Conservation (phyloP, 1,140 invertebrate genomes). For the Tachypleus tridentatus region DNA sequence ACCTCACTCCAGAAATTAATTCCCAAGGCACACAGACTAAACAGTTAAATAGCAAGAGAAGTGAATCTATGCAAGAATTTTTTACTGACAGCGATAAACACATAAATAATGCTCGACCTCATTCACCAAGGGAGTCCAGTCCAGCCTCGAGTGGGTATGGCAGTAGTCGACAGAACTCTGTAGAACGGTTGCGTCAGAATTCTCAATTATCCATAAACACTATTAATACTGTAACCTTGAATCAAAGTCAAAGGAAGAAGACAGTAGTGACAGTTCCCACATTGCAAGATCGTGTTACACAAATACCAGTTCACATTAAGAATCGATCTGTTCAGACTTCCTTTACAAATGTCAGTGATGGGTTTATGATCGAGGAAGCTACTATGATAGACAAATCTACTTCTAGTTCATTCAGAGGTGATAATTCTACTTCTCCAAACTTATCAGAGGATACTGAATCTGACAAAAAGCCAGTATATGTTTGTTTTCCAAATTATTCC, state of each 20-base stretch:
- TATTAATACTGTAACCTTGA: too few relatives aligned
- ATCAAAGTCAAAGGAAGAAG: not conserved
- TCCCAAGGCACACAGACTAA: conserved; percentile 22
- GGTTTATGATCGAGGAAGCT: conserved; percentile 14
- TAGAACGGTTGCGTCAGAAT: conserved; percentile 10
- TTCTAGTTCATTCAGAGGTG: too few relatives aligned
- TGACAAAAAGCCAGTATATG: conserved; percentile 52
- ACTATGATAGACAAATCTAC: not conserved
- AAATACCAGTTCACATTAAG: conserved; percentile 45
- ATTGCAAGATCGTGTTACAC: conserved; percentile 38
- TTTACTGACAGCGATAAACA: too few relatives aligned
- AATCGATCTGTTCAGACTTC: conserved; percentile 62
- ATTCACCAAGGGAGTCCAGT: conserved; percentile 15
- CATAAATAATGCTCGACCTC: conserved; percentile 11
- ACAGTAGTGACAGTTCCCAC: not conserved
- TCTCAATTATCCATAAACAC: not conserved
- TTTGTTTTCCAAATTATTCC: conserved; percentile 83
- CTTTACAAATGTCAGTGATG: conserved; percentile 13
- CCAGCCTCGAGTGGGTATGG: conserved; percentile 20
- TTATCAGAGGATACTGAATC: not conserved
- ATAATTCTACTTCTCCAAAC: too few relatives aligned
- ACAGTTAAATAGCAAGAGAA: conserved; percentile 15
- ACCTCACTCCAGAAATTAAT: conserved; percentile 6
- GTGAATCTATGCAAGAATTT: not conserved
- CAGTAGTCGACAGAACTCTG: conserved; percentile 19